Percentiles rank a stretch among this genome's conserved stretches.
Conservation (phyloP, 2,888 invertebrate species). For the Aleiodes leptofemur region DNA sequence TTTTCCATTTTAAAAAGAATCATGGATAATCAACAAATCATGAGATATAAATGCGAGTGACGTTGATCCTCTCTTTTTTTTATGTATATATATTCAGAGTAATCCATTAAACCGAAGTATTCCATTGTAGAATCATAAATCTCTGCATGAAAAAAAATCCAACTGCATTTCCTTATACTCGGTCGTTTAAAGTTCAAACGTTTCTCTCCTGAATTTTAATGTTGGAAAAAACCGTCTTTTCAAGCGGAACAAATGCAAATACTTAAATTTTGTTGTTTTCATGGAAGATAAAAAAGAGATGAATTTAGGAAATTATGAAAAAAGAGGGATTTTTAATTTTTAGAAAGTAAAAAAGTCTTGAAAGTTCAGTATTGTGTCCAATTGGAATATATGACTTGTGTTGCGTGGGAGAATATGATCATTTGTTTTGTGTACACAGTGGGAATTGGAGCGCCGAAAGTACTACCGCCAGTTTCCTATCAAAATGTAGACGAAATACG, state of each 20-base stretch:
- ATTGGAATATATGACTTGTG: constrained; percentile 52
- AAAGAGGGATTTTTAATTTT: not conserved
- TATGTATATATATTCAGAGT: too few species aligned
- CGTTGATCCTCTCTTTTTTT: too few species aligned
- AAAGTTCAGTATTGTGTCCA: constrained; percentile 60
- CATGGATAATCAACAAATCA: too few species aligned
- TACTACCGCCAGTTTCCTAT: constrained; percentile 52
- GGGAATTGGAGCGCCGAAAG: constrained; percentile 61
- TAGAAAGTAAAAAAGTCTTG: constrained; percentile 45
- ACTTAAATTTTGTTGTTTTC: constrained; percentile 1
- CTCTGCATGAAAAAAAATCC: too few species aligned
- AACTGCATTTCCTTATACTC: too few species aligned
- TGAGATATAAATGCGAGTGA: too few species aligned
- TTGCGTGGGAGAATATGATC: constrained; percentile 58
- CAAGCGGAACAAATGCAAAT: constrained; percentile 4
- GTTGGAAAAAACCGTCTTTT: constrained; percentile 1
- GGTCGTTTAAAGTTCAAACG: not conserved
- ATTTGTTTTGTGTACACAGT: constrained; percentile 50
- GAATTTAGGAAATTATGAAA: constrained; percentile 14
- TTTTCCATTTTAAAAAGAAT: not conserved
- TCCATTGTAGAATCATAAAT: too few species aligned
- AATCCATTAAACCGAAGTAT: too few species aligned
- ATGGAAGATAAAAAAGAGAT: not conserved
- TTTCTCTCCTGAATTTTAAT: constrained; percentile 1
- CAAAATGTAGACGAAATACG: constrained; percentile 20